Conservation (phyloP, 2,797 vertebrate genomes). For the Hyperoplus immaculatus region DNA sequence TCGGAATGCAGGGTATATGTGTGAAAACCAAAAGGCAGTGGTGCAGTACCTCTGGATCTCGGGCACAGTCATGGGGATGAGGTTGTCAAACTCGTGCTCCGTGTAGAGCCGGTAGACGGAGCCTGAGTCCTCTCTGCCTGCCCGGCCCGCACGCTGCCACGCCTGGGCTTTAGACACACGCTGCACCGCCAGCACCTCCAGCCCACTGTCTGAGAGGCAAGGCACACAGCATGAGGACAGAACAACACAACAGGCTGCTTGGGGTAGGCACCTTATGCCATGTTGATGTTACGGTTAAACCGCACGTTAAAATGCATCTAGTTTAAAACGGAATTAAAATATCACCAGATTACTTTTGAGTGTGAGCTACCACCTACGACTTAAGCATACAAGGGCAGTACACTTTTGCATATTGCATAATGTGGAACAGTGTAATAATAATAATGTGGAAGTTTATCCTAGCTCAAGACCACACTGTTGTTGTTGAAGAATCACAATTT, state of each 20-base stretch:
- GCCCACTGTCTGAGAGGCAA: conserved; percentile 87
- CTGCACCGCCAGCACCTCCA: conserved; percentile 96
- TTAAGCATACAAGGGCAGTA: no score
- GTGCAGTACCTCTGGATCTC: conserved; percentile 94
- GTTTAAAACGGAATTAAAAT: no score
- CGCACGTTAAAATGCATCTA: no score
- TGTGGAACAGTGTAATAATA: no score
- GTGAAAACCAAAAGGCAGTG: neutral
- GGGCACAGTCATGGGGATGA: conserved; percentile 92
- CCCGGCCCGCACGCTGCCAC: conserved; percentile 95
- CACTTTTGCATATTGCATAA: no score
- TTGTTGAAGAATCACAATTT: no score
- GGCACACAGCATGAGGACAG: neutral
- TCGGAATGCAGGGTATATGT: neutral
- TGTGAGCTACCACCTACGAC: no score
- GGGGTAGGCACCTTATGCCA: no score
- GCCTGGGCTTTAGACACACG: conserved; percentile 97
- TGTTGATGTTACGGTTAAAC: no score
- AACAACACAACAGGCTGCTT: neutral
- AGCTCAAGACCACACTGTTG: no score
- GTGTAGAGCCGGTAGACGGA: conserved; percentile 96
- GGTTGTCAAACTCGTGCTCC: conserved; percentile 93
- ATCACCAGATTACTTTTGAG: no score
- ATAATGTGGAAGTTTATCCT: no score
- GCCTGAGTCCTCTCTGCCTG: conserved; percentile 93